These are phyloP conservation scores for Hirudinaria manillensis DNA, from an alignment of 2,888 invertebrate species.

Conservation along the genomic window DNA sequence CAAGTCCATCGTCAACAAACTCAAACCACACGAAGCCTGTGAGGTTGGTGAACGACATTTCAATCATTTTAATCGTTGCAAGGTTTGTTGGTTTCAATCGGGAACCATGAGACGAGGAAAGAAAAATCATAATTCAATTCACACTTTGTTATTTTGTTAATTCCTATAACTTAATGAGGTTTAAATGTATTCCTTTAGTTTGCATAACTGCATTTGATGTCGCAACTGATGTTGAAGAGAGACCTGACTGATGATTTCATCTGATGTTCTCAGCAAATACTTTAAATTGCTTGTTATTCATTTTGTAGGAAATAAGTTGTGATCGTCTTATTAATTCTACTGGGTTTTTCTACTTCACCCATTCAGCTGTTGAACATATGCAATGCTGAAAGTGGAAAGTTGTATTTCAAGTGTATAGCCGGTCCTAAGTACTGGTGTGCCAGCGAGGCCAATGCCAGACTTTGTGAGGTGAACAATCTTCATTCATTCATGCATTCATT, in stretches of 20 bases:
- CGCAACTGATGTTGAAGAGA: not conserved
- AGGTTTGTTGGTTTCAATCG: not conserved
- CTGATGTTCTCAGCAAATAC: too few species aligned
- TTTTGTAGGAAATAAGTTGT: too few species aligned
- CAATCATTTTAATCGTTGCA: not conserved
- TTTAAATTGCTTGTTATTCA: too few species aligned
- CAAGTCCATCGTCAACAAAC: constrained; percentile 9
- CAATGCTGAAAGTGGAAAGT: not conserved
- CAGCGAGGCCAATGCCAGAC: constrained; percentile 42
- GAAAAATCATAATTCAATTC: too few species aligned
- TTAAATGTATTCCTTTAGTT: not conserved
- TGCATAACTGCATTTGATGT: not conserved
- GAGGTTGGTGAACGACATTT: not conserved
- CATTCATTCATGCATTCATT: not conserved
- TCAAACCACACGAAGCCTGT: constrained; percentile 15
- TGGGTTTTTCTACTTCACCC: too few species aligned
- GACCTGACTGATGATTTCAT: not conserved
- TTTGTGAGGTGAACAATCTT: constrained; percentile 42
- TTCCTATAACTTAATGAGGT: not conserved
- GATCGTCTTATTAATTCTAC: too few species aligned
- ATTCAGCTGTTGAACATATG: constrained; percentile 22
- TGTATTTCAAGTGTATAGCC: constrained; percentile 43
- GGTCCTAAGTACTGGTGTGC: constrained; percentile 49
- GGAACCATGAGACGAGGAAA: too few species aligned
- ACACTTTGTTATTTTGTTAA: too few species aligned